Percentiles rank a stretch among this genome's conserved stretches.
phyloP scores from a whole-genome alignment of 2,113 vertebrate species.

The Eira barbara region DNA sequence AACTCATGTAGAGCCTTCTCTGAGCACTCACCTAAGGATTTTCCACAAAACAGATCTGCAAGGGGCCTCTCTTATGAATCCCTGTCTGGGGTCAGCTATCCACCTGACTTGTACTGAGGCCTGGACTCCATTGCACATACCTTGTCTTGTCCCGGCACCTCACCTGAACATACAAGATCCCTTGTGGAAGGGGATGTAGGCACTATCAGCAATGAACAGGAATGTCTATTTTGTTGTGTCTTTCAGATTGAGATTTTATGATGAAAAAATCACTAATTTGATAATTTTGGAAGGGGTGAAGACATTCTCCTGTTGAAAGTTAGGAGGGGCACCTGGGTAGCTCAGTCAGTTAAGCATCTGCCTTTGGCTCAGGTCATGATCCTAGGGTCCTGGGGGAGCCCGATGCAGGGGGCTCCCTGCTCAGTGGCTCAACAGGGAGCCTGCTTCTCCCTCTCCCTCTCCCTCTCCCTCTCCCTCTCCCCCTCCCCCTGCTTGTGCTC shows the following conservation, averaged over 20 bases:
- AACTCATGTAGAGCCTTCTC: no score
- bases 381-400: no score
- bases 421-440: no score
- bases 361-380: no score
- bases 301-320: not conserved
- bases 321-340: not conserved
- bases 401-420: no score
- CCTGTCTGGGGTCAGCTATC: not conserved
- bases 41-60: no score
- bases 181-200: no score
- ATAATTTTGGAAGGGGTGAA: not conserved
- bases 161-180: not conserved
- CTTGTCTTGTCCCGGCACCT: not conserved
- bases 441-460: no score
- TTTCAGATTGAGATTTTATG: not conserved
- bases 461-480: no score
- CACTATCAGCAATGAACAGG: not conserved
- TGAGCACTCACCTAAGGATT: no score
- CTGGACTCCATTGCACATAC: rapidly evolving
- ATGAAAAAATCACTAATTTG: not conserved
- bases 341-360: no score
- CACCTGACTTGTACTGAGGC: not conserved
- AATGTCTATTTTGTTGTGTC: not conserved
- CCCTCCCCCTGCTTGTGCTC: no score
- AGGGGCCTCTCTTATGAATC: not conserved